Base-by-base conservation (phyloP, 2,888 invertebrate genomes). In the Rosalia funebris region DNA sequence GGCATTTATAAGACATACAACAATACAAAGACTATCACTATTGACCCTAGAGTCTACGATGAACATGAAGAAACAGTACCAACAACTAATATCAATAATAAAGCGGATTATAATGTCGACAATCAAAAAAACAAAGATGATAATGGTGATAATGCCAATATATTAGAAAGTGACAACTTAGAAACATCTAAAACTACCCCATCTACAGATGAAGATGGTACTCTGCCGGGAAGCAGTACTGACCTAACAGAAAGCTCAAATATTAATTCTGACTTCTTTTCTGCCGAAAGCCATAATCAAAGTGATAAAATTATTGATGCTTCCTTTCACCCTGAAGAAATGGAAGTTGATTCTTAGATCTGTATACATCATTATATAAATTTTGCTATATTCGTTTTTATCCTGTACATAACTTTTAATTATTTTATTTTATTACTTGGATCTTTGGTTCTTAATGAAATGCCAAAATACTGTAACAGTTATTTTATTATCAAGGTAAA, bases 1-100 rank as follows among this genome's bases (percentile, higher is more conserved):
- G 99, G 98, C 1, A 98, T 99, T 69, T 99, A 93, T 82, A 99
- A 99, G 83, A 93, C 93, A 0, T 86, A 89, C 68, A 93, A 98
- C 79, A 91, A 92, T 75, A 95, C 96, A 0, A 90, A 92, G 71
- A 89, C 91, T 0, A 86, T 91, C 0, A 88, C 91, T 0, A 83
- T 95, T 9, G 75, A 79, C 63, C 80, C 80, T 1, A 69, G 72
- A 44, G 31, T 67, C 9, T 74, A 72, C 46, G 75, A 67, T 32
- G 39, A 62, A 10, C 12, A 42, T 2, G 48, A 48, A 10, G 46
- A 55, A 15, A 36, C 10, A 3, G 39, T 31, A 7, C 12, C 57
- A 19, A 39, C 32, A 20, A 32, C 32, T n/a, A 31, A 36, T 15
- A 44, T 5, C 4, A 32, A 11, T 9, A 7, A 31, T n/a, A 16